phyloP scores from a whole-genome alignment of 2,888 invertebrate species.

The Phlogophora meticulosa region DNA sequence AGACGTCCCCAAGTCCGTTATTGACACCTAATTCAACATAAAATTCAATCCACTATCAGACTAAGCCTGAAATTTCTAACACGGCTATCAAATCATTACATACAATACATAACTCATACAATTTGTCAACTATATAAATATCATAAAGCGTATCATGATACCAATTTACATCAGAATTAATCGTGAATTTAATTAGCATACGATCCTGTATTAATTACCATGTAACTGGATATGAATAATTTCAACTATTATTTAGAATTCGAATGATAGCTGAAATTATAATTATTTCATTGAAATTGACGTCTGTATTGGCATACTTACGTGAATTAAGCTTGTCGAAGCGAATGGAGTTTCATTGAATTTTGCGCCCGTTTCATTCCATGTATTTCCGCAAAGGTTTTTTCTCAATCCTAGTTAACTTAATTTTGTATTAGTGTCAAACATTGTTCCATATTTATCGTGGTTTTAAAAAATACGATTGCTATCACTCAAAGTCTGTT shows the following conservation, averaged over 20 bases:
- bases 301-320: neutral
- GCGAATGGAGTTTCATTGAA: neutral
- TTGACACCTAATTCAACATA: neutral
- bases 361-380: neutral
- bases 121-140: constrained; percentile 40
- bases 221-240: constrained; percentile 25
- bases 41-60: neutral
- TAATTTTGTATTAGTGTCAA: constrained; percentile 1
- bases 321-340: neutral
- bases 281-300: constrained; percentile 7
- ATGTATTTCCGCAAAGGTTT: neutral
- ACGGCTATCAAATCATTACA: constrained; percentile 5
- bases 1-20: too few species aligned
- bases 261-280: constrained; percentile 16
- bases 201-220: constrained; percentile 21
- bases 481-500: constrained; percentile 6
- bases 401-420: neutral
- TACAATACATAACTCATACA: constrained; percentile 22
- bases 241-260: constrained; percentile 12
- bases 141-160: constrained; percentile 26
- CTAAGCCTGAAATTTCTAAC: neutral
- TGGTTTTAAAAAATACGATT: too few species aligned
- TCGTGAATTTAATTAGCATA: constrained; percentile 37
- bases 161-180: constrained; percentile 48
- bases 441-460: neutral